Evolutionary conservation across 2,888 invertebrate species (phyloP), one percentile per base, ranked within the genome.

Genomic region (Pterostichus niger): DNA sequence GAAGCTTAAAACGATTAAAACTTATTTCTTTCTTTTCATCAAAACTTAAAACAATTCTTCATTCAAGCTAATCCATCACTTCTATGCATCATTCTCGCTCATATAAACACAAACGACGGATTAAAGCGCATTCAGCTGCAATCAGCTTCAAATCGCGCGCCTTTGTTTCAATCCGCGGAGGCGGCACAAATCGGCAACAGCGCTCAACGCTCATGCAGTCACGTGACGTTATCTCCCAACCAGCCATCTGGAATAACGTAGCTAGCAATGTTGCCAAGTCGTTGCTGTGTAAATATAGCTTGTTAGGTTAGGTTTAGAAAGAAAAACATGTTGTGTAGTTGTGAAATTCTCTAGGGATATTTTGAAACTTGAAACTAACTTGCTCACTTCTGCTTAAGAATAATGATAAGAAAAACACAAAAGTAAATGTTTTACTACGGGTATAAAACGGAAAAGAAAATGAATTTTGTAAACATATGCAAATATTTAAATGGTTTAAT

Each of bases 61-160:
- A 59, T 59, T 59, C 59, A 59, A 24, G 59, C 31, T 59, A 31
- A 59, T 59, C 59, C 59, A 31, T 59, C 59, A 31, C 11, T n/a
- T 56, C 54, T 56, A 17, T 56, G 56, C 31, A 31, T 31, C 33
- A 40, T 6, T 64, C 6, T n/a, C 13, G 7, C 31, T 33, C 11
- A 64, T 6, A 64, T 13, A 40, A 35, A n/a, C 64, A 6, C 24
- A 33, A 35, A 33, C 35, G 35, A 13, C 6, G 64, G 33, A 64
- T 64, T 64, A 64, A 33, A 64, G 35, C 13, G 64, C 64, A 64
- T 64, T 64, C 64, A 64, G 33, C 33, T 64, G 64, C 64, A 33
- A 64, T 64, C 64, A 35, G 64, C 64, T 33, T 64, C 13, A 9
- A 64, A 64, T 64, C 64, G n/a, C 33, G 64, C 35, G 33, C 64